Percentiles rank a stretch among this genome's conserved stretches.
Conservation (phyloP, 2,888 invertebrate genomes). For the Tortrix viridana region DNA sequence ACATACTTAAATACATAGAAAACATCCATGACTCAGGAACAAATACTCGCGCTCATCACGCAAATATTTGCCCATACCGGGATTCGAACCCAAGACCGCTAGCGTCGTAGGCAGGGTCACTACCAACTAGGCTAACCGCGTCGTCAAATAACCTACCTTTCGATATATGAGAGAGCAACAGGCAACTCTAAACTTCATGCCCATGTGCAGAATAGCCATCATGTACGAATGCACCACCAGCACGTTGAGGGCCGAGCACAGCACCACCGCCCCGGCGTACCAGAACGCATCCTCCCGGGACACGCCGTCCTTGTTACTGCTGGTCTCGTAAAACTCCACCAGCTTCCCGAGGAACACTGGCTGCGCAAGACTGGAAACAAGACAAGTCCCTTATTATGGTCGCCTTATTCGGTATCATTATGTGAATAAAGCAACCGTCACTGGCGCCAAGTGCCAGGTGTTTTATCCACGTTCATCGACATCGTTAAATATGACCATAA, state of each 20-base stretch:
- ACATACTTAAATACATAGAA: too few relatives aligned
- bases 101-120: too few relatives aligned
- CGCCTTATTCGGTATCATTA: background rate
- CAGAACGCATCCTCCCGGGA: slow-evolving; percentile 86
- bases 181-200: slow-evolving; percentile 93
- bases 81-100: too few relatives aligned
- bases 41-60: too few relatives aligned
- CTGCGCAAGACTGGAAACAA: slow-evolving; percentile 82
- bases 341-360: slow-evolving; percentile 86
- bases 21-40: too few relatives aligned
- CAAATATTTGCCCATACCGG: too few relatives aligned
- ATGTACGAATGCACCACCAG: slow-evolving; percentile 95
- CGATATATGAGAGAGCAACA: slow-evolving; percentile 93
- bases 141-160: slow-evolving; percentile 82
- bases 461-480: too few relatives aligned
- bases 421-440: too few relatives aligned
- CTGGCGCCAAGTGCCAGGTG: too few relatives aligned
- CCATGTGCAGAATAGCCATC: slow-evolving; percentile 91
- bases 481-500: too few relatives aligned
- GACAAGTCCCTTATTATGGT: slow-evolving; percentile 6
- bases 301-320: slow-evolving; percentile 49
- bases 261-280: slow-evolving; percentile 89
- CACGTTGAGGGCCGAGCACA: slow-evolving; percentile 90
- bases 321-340: slow-evolving; percentile 84
- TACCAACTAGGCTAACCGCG: too few relatives aligned